Evolutionary conservation across 2,113 vertebrate genomes (phyloP).

Genomic region (Scomber scombrus): DNA sequence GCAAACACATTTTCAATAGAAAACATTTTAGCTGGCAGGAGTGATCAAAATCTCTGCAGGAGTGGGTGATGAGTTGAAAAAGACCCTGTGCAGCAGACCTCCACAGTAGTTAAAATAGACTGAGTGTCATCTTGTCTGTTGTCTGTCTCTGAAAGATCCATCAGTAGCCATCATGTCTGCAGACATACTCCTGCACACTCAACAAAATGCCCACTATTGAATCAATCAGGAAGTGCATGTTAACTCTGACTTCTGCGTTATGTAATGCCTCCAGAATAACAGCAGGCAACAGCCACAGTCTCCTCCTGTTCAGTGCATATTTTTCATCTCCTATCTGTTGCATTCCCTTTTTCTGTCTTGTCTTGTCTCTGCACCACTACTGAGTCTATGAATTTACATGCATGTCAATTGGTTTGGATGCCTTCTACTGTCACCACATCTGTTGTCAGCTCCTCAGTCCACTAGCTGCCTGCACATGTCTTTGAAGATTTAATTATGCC

Average conservation of each 20-base stretch:
- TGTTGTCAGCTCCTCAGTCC: constrained; percentile 9
- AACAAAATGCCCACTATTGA: constrained; percentile 27
- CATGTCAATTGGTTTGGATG: background rate
- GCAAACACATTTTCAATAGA: background rate
- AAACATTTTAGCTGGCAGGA: background rate
- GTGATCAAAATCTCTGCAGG: constrained; percentile 8
- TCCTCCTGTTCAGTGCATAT: background rate
- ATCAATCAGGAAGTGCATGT: constrained; percentile 25
- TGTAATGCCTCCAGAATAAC: constrained; percentile 1
- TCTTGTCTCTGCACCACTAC: background rate
- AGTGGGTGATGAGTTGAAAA: background rate
- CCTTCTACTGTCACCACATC: constrained; percentile 10
- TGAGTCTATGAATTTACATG: background rate
- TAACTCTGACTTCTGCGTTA: background rate
- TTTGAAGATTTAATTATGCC: constrained; percentile 50
- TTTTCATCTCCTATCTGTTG: background rate
- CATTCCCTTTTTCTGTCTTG: background rate
- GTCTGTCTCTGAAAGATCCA: constrained; percentile 17
- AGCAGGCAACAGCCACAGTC: constrained; percentile 1
- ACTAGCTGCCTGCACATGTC: constrained; percentile 42
- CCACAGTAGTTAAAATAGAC: background rate
- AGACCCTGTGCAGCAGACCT: background rate
- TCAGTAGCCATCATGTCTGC: constrained; percentile 33
- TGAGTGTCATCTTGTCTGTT: background rate
- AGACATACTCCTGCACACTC: constrained; percentile 18